Base-by-base conservation (phyloP, 2,113 vertebrate species). In the Sterrhoptilus dennistouni region DNA sequence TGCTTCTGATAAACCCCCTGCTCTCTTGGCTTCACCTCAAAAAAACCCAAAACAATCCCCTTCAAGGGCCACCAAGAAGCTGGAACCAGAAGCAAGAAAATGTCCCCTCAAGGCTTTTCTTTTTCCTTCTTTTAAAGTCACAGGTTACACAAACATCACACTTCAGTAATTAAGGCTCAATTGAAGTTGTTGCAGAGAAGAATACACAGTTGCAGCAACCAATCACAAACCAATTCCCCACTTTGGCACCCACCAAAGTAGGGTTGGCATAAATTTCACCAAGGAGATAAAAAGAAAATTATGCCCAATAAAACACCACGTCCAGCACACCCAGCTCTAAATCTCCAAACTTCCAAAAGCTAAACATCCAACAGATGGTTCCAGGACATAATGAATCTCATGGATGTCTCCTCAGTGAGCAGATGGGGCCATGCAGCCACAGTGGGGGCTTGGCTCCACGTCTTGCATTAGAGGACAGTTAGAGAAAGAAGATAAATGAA, bases 111-210 rank as follows among this genome's bases (percentile, higher is more conserved):
- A 92, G 93, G 86, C 77, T 65, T 93, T 84, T 82, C 19, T 71
- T 56, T 63, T 66, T 11, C 31, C 56, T 69, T 69, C 72, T 91
- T 89, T 86, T n/a, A 59, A 93, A 96, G 79, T 93, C 90, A 83
- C 81, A 77, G 87, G 94, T 96, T 95, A 90, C 90, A 93, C 84
- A 94, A 97, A 87, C 92, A 68, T 81, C 63, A 77, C 61, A 16
- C 29, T 77, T 44, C 2, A 2, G 59, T 47, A 91, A 93, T 95
- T 94, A 83, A 93, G 40, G 12, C 12, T 63, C 59, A 61, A 40
- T 82, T 94, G 64, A 95, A 87, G 44, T 27, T 22, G 7, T 61
- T 91, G 81, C 47, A 56, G 50, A 65, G 53, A 89, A 82, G 90
- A 93, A 79, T 27, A 45, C 81, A 63, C 59, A 76, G 21, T 52